Conservation (phyloP, 1,140 invertebrate species). For the Sipha flava region DNA sequence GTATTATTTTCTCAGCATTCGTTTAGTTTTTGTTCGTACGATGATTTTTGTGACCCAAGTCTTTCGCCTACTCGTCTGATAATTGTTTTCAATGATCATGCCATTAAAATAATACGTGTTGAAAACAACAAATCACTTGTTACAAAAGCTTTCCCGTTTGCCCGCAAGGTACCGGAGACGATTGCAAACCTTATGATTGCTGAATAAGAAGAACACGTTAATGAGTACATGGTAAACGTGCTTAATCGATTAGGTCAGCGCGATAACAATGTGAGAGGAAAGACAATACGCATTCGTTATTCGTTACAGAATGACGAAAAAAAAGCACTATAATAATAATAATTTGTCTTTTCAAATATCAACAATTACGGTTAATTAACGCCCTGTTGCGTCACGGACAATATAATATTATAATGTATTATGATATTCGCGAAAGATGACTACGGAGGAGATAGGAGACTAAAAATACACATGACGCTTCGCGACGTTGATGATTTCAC, state of each 20-base stretch:
- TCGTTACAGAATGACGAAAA: not conserved
- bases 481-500: conserved; percentile 9
- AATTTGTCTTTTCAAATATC: not conserved
- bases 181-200: not conserved
- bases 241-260: not conserved
- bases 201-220: not conserved
- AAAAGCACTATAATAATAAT: no score
- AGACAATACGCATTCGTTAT: not conserved
- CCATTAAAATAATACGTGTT: not conserved
- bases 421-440: not conserved
- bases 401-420: no score
- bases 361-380: not conserved
- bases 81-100: not conserved
- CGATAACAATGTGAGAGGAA: not conserved
- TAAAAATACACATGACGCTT: no score
- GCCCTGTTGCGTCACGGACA: not conserved
- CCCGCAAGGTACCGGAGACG: no score
- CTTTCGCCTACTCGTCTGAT: not conserved
- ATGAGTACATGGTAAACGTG: not conserved
- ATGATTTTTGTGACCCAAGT: not conserved
- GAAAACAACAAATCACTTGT: not conserved
- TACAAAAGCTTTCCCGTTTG: not conserved
- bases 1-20: not conserved
- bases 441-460: not conserved
- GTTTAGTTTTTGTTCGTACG: not conserved